phyloP scores from a whole-genome alignment of 2,797 vertebrate species.

The Buceros bicornis region DNA sequence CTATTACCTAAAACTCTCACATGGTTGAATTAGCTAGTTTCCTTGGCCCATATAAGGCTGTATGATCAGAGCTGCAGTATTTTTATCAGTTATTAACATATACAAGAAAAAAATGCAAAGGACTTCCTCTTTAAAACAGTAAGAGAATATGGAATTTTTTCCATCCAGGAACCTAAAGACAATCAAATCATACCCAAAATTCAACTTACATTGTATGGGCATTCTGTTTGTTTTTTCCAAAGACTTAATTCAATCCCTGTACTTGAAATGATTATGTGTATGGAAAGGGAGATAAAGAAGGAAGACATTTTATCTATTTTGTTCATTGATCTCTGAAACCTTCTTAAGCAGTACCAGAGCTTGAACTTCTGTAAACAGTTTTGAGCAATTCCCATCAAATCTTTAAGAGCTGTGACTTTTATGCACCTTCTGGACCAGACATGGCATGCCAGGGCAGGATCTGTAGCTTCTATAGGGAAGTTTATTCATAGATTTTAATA shows the following conservation, averaged over 20 bases:
- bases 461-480: neutral
- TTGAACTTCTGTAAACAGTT: neutral
- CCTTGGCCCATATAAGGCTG: neutral
- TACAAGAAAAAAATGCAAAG: neutral
- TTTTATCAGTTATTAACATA: neutral
- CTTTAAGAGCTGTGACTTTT: neutral
- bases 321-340: neutral
- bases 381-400: neutral
- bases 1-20: conserved; percentile 13
- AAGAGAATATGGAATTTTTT: neutral
- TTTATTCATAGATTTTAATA: neutral
- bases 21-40: neutral
- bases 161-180: neutral
- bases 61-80: neutral
- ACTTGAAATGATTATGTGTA: neutral
- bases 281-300: neutral
- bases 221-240: neutral
- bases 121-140: neutral
- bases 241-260: neutral
- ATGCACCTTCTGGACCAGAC: neutral
- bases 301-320: neutral
- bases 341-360: neutral
- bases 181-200: neutral
- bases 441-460: neutral
- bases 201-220: neutral